Evolutionary conservation across 2,797 vertebrate species (phyloP).

Genomic region (Lerista edwardsae): DNA sequence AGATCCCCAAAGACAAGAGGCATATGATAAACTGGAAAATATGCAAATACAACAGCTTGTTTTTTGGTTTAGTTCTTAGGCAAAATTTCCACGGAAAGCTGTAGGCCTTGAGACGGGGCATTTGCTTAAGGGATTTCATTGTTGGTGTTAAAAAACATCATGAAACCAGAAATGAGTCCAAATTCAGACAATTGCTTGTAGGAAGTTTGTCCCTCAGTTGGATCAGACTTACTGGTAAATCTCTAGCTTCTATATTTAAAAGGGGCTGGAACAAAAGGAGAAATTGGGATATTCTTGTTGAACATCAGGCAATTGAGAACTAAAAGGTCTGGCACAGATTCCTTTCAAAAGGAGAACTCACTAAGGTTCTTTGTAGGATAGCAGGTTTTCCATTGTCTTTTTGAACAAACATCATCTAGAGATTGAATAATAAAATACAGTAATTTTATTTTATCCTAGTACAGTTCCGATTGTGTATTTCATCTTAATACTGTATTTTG

Average conservation of each 20-base stretch:
- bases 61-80: not conserved
- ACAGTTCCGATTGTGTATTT: not conserved
- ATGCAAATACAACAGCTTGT: not conserved
- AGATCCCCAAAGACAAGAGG: not conserved
- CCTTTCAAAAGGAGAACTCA: conserved; percentile 8
- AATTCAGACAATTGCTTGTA: not conserved
- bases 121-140: not conserved
- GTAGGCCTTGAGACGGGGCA: not conserved
- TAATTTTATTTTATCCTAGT: not conserved
- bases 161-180: conserved; percentile 9
- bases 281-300: not conserved
- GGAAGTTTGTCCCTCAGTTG: conserved; percentile 13
- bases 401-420: not conserved
- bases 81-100: not conserved
- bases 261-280: not conserved
- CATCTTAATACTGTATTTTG: conserved; percentile 1
- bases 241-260: not conserved
- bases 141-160: not conserved
- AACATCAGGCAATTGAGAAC: conserved; percentile 38
- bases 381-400: conserved; percentile 7
- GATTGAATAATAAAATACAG: not conserved
- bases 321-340: fast-evolving
- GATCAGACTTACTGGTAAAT: not conserved
- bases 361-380: not conserved
- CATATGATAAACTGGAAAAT: conserved; percentile 30